These are phyloP conservation scores for Dione vanillae DNA, from an alignment of 2,888 invertebrate species.

Conservation along the genomic window DNA sequence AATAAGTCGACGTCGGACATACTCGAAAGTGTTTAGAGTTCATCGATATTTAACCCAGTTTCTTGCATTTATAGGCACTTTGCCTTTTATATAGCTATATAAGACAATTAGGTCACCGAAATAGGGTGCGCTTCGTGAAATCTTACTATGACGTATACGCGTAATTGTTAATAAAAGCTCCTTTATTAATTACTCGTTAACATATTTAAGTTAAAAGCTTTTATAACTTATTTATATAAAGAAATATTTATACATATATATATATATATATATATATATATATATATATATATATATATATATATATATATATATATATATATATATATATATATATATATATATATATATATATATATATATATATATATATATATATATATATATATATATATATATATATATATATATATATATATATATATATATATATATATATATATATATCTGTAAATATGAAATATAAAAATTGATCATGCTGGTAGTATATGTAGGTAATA, in stretches of 20 bases:
- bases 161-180: conserved; percentile 57
- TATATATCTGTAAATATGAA: background rate
- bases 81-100: conserved; percentile 69
- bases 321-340: background rate
- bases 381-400: background rate
- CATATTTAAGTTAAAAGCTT: conserved; percentile 13
- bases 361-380: background rate
- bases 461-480: background rate
- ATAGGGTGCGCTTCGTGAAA: conserved; percentile 72
- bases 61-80: conserved; percentile 78
- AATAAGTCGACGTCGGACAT: conserved; percentile 51
- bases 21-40: conserved; percentile 64
- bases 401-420: background rate
- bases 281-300: background rate
- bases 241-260: background rate
- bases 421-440: background rate
- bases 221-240: background rate
- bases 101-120: conserved; percentile 78
- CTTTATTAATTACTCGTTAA: conserved; percentile 20
- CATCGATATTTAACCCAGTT: conserved; percentile 81
- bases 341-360: background rate
- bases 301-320: background rate
- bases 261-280: background rate
- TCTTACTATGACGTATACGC: conserved; percentile 61
- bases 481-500: background rate